Base-by-base conservation (phyloP, 2,888 invertebrate species). In the Aricia artaxerxes region DNA sequence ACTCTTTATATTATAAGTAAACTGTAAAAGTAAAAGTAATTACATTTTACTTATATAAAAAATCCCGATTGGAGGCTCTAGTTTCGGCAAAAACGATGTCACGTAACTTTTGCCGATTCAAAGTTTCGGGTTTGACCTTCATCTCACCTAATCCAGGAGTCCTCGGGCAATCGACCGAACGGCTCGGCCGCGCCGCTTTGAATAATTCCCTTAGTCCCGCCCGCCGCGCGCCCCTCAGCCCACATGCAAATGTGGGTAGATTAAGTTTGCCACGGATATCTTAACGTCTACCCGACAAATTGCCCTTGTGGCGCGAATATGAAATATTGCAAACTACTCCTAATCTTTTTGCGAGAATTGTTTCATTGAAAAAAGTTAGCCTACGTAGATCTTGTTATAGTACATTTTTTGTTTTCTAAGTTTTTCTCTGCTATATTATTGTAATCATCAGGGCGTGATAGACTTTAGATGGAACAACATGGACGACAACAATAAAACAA, bases 191-290 rank as follows among this genome's bases (percentile, higher is more conserved):
- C 82, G 83, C 88, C 90, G 88, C 90, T 92, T 92, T 92, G 92
- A 93, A 93, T 93, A 93, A 93, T 92, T 88, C 89, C 90, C 91
- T 93, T 92, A 91, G 89, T 87, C 86, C 87, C 86, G 83, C 88
- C 87, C 90, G 13, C 11, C 69, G 35, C 69, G 69, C 35, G 13
- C 13, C 35, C 4, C 69, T 31, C 35, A 89, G 77, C 82, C 88
- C 90, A 90, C 90, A 92, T 92, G 92, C 88, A 92, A 93, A 93
- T 93, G 87, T 80, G 85, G 84, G 85, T 83, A 87, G 90, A 90
- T 90, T 88, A 90, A 89, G 91, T 90, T 90, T 87, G 82, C 82
- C 53, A 49, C 79, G 60, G 69, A 78, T 78, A 80, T 78, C 78
- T 78, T 78, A 77, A 60, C 77, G 80, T 76, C 72, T 75, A 76